Base-by-base conservation (phyloP, 2,888 invertebrate species). In the Ephialtes manifestator region DNA sequence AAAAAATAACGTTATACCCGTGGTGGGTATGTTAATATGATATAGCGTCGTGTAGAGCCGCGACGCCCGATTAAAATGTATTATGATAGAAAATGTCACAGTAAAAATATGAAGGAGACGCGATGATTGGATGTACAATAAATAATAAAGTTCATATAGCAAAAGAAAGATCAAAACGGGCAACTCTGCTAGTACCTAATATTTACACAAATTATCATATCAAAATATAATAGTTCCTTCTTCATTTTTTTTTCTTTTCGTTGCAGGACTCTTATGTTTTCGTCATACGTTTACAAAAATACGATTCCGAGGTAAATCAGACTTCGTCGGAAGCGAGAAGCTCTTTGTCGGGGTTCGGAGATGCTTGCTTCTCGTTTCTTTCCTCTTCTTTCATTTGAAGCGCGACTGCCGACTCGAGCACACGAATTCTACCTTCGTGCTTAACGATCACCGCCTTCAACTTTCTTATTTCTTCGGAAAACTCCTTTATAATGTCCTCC, bases 401-500 rank as follows among this genome's bases (percentile, higher is more conserved):
- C 78, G 95, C 94, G 43, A 95, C 94, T n/a, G 95, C 95, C 4
- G 97, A 97, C 93, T 98, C 97, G 11, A 97, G 94, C 4, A 97
- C 96, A 51, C 97, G 95, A 93, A 98, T 97, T 75, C 97, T 95
- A 90, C 98, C 98, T 95, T 98, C 98, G 92, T 98, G 98, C 92
- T 98, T 98, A 35, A 98, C 97, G 89, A 98, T 98, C 94, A 98
- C 97, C n/a, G 98, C 97, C 93, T 98, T 98, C 88, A 98, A 94
- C 94, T 98, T 98, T 82, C 98, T 96, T 90, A 98, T 98, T 94
- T 98, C 98, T 92, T 98, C 98, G 55, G 97, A 96, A 89, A 98
- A 96, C 92, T 98, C 98, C 89, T 97, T 97, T 20, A 98, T 95
- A 88, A 97, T 96, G 89, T 97, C 97, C 88, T 97, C 97, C 97